Base-by-base conservation (phyloP, 1,140 invertebrate genomes). In the Anastatus disparis region DNA sequence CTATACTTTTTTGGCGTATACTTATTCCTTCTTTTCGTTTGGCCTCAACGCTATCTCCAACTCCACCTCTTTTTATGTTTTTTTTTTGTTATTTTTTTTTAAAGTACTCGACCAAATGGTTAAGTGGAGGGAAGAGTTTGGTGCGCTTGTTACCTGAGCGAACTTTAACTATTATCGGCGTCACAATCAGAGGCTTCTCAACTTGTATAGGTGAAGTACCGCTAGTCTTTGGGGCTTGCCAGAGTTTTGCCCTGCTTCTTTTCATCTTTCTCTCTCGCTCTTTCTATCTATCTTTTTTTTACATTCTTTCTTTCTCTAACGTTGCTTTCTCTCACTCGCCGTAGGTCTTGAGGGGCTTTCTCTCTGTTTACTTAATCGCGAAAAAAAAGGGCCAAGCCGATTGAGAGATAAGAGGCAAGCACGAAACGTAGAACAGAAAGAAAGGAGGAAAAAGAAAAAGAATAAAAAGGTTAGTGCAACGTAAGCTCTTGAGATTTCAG, bases 111-210 rank as follows among this genome's bases (percentile, higher is more conserved):
- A 40, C 15, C 12, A 3, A 40, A 42, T 13, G 8, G 3, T 61
- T 22, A 46, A 44, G 58, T 29, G 40, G 3, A n/a, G 22, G n/a
- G 13, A 64, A 59, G 53, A 53, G 66, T 69, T 68, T 72, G n/a
- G n/a, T n/a, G 40, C 64, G 55, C 68, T 61, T 65, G 22, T 66
- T 75, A 74, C 27, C 17, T 22, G 55, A n/a, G 26, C 13, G 15
- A 72, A 79, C 74, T 79, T 77, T 68, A 78, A 79, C 75, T 76
- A 75, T 77, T 80, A 80, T 80, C 77, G 73, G 64, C 56, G 52
- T 76, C 56, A 73, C 72, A 75, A 80, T 79, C 78, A 79, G 76
- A 44, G n/a, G 26, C 9, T 53, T 38, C 20, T 48, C 13, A 56
- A 17, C 12, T 35, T 15, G 13, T 2, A 46, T 2, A 15, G 13